Evolutionary conservation across 2,113 vertebrate species (phyloP).

Genomic region (Acanthochromis polyacanthus): DNA sequence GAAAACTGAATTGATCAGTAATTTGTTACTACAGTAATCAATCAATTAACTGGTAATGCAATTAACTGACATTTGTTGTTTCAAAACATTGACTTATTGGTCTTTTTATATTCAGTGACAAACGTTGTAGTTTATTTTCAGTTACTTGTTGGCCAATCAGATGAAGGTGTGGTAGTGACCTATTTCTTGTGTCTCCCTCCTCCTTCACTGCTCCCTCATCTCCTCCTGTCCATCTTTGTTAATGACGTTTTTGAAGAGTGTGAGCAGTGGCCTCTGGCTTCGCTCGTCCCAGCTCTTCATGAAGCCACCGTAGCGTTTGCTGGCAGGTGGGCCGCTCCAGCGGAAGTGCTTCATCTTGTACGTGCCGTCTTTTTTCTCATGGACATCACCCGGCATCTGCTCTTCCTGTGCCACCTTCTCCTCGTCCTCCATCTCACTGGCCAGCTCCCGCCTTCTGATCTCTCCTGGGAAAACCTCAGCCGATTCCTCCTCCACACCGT

Average conservation of each 20-base stretch:
- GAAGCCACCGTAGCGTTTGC: constrained; percentile 95
- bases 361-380: constrained; percentile 79
- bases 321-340: constrained; percentile 86
- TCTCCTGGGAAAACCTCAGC: constrained; percentile 84
- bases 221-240: constrained; percentile 86
- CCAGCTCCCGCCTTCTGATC: constrained; percentile 81
- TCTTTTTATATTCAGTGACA: not conserved
- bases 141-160: not conserved
- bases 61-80: not conserved
- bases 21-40: no score
- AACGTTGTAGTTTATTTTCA: not conserved
- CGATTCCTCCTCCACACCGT: constrained; percentile 85
- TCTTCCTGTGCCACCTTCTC: constrained; percentile 35
- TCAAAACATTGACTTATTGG: no score
- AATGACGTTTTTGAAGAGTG: constrained; percentile 93
- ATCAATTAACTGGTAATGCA: no score
- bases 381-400: constrained; percentile 16
- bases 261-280: constrained; percentile 89
- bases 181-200: not conserved
- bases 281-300: constrained; percentile 90
- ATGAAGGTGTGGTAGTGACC: not conserved
- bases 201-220: constrained; percentile 58
- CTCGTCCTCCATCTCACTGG: constrained; percentile 49
- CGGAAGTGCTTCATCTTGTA: constrained; percentile 89
- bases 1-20: no score